phyloP scores from a whole-genome alignment of 2,797 vertebrate genomes.

The Myiotriccus ornatus region DNA sequence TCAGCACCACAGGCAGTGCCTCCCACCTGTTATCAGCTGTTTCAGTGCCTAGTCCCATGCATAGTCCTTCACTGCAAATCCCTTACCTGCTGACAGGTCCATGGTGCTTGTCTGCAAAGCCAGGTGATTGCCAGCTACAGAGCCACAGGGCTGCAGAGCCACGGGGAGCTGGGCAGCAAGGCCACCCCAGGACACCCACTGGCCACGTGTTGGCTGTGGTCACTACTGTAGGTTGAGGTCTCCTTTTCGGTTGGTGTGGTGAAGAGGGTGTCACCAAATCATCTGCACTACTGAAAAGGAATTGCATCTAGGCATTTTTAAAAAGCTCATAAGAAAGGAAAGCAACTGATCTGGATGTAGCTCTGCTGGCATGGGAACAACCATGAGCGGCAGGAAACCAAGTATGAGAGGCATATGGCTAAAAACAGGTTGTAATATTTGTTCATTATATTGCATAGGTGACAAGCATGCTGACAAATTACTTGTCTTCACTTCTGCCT shows the following conservation, averaged over 20 bases:
- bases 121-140: neutral
- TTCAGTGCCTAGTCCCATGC: fast-evolving
- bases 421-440: neutral
- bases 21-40: neutral
- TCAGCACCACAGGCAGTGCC: neutral
- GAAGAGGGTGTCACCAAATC: fast-evolving
- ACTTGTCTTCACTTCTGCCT: neutral
- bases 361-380: neutral
- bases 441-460: neutral
- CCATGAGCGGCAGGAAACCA: neutral
- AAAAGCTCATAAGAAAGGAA: neutral
- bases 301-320: neutral
- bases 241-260: neutral
- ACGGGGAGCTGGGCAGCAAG: neutral
- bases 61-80: neutral
- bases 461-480: neutral
- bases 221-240: neutral
- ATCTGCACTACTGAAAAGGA: neutral
- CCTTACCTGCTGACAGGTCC: neutral
- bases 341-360: neutral
- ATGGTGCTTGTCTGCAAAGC: neutral
- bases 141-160: neutral
- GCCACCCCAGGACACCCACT: neutral
- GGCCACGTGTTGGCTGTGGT: fast-evolving
- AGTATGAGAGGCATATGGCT: neutral